Evolutionary conservation across 2,888 invertebrate genomes (phyloP).

Genomic region (Drosophila neonasuta): DNA sequence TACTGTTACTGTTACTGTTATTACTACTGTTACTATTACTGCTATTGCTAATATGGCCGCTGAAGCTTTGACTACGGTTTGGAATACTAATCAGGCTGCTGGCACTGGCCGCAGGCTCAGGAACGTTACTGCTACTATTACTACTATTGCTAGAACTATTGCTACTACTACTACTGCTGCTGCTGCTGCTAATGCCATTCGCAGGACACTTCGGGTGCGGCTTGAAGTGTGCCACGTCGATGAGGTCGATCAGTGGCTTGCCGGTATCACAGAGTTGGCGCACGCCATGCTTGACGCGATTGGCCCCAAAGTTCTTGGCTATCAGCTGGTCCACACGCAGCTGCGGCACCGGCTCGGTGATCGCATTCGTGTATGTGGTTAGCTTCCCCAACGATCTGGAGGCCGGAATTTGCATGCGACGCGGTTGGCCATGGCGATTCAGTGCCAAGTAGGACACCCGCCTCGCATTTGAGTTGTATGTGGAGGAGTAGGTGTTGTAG

Average conservation of each 20-base stretch:
- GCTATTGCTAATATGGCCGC: constrained; percentile 73
- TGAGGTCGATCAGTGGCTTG: constrained; percentile 81
- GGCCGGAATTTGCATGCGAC: constrained; percentile 88
- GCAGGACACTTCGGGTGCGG: constrained; percentile 81
- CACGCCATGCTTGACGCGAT: constrained; percentile 82
- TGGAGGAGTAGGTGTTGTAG: constrained; percentile 92
- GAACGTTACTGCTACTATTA: constrained; percentile 62
- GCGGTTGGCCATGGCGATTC: constrained; percentile 88
- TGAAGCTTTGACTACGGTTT: constrained; percentile 74
- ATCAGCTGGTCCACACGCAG: constrained; percentile 83
- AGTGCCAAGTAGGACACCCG: constrained; percentile 90
- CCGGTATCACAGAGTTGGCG: constrained; percentile 83
- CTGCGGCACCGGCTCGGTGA: constrained; percentile 85
- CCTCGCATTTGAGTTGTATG: constrained; percentile 87
- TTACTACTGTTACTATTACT: constrained; percentile 59
- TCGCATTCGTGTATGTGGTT: constrained; percentile 88
- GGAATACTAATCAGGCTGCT: constrained; percentile 74
- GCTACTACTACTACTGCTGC: constrained; percentile 53
- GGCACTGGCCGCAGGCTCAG: constrained; percentile 63
- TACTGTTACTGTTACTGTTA: constrained; percentile 57
- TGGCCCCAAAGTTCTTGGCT: constrained; percentile 83
- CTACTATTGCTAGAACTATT: constrained; percentile 52
- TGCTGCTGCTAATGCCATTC: constrained; percentile 31
- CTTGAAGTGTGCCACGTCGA: constrained; percentile 82
- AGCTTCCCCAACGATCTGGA: constrained; percentile 87